A percentile compares a stretch with the other conserved stretches of the same genome.
These are phyloP conservation scores for Smutsia gigantea DNA, from an alignment of 2,797 vertebrate species.

Conservation along the genomic window DNA sequence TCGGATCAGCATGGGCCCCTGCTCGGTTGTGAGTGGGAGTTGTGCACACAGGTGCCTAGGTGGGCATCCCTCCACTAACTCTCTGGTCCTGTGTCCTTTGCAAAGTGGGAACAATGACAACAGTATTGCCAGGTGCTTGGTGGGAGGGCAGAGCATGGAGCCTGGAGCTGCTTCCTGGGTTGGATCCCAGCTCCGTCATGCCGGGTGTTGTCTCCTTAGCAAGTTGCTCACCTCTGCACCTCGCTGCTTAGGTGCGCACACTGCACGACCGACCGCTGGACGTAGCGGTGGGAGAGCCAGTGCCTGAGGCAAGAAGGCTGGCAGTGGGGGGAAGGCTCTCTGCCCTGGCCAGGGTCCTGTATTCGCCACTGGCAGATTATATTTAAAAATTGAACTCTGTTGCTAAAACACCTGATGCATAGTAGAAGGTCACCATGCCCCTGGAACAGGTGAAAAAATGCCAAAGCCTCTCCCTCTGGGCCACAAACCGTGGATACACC, in stretches of 20 bases:
- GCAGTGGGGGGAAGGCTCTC: rapidly evolving
- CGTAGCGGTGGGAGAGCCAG: too few relatives aligned
- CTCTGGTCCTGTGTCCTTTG: not conserved
- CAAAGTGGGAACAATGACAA: not conserved
- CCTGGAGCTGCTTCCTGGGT: not conserved
- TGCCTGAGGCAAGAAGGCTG: not conserved
- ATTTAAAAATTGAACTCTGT: not conserved
- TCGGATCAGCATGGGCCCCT: not conserved
- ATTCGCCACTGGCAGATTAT: not conserved
- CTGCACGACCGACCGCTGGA: not conserved
- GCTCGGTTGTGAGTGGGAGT: not conserved
- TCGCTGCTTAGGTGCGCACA: rapidly evolving
- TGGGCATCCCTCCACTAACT: not conserved
- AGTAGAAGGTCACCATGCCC: not conserved
- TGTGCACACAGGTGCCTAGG: not conserved
- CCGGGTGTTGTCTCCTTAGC: too few relatives aligned
- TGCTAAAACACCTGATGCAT: not conserved
- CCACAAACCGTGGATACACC: not conserved
- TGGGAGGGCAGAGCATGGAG: not conserved
- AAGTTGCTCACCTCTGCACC: not conserved
- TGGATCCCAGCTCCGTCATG: not conserved
- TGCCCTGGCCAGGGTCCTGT: not conserved
- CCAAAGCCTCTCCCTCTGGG: too few relatives aligned
- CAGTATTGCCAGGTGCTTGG: rapidly evolving
- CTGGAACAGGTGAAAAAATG: not conserved